Base-by-base conservation (phyloP, 2,113 vertebrate genomes). In the Chloroceryle aenea region DNA sequence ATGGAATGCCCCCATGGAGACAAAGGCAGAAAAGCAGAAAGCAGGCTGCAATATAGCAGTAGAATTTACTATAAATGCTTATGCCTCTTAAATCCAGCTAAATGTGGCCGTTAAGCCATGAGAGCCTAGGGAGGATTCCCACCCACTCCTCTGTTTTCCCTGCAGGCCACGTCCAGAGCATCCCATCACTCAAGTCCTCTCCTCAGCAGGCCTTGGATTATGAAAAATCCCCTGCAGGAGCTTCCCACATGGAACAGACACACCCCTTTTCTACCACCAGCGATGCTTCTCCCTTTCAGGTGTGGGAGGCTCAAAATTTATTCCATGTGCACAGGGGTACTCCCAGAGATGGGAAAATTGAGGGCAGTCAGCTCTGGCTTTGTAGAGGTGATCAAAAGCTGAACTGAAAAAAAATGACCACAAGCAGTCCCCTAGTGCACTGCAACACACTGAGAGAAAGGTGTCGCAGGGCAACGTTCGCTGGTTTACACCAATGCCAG, bases 161-260 rank as follows among this genome's bases (percentile, higher is more conserved):
- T 90, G 90, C 88, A 93, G 93, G 90, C 85, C 91, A 88, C 12
- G 1, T 90, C 92, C 93, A 84, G 80, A 85, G 83, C 95, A 96
- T 29, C 96, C 85, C 92, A 94, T 53, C 88, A 8, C 73, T 86
- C 43, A n/a, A 93, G 87, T 89, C 73, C 90, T 86, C 40, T 93
- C 83, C 90, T 94, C 88, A 93, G 36, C 76, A 93, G 96, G 78
- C 85, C 38, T 74, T 40, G 82, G 77, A 96, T 90, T 89, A 93
- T 89, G 92, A 93, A 94, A 96, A 93, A 95, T 72, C 83, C 93
- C 93, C 95, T 25, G 85, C 90, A 94, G 95, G 96, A 96, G 88
- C 90, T 94, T 97, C 96, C 92, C 96, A 96, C 90, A 50, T 68
- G 32, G 83, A 87, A 11, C 22, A 90, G 95, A 72, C 93, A 96